phyloP scores from a whole-genome alignment of 1,140 invertebrate genomes.

The Panagrolaimus sp. region DNA sequence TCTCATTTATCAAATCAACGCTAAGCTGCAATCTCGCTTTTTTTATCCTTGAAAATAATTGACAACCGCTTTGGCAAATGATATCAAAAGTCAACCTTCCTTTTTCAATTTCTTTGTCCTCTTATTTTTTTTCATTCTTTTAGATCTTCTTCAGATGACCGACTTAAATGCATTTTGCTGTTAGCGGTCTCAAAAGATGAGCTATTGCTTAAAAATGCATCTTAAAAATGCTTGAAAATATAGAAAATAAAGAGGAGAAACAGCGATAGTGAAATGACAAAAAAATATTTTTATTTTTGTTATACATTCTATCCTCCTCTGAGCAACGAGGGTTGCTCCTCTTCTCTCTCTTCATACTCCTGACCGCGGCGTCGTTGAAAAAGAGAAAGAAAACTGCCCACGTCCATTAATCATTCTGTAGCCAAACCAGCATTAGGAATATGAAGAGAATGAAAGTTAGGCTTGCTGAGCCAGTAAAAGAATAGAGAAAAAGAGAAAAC shows the following conservation, averaged over 20 bases:
- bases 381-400: slow-evolving; percentile 3
- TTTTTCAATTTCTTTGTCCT: neutral
- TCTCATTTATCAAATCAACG: neutral
- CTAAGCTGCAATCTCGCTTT: slow-evolving; percentile 9
- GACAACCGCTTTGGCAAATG: no score
- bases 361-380: slow-evolving; percentile 3
- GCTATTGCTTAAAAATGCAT: no score
- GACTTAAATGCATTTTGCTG: slow-evolving; percentile 1
- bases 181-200: neutral
- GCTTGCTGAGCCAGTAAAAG: neutral
- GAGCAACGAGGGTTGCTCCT: neutral
- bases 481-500: no score
- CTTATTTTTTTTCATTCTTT: neutral
- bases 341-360: neutral
- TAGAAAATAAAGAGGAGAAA: neutral
- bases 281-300: slow-evolving; percentile 10
- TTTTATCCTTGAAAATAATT: neutral
- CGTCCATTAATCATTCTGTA: slow-evolving; percentile 15
- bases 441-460: neutral
- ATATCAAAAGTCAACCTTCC: neutral
- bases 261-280: slow-evolving; percentile 9
- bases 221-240: neutral
- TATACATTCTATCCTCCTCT: neutral
- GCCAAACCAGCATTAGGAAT: neutral
- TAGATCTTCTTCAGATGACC: neutral